Percentiles rank a stretch among this genome's conserved stretches.
These are phyloP conservation scores for Tuta absoluta DNA, from an alignment of 2,888 invertebrate species.

Conservation along the genomic window DNA sequence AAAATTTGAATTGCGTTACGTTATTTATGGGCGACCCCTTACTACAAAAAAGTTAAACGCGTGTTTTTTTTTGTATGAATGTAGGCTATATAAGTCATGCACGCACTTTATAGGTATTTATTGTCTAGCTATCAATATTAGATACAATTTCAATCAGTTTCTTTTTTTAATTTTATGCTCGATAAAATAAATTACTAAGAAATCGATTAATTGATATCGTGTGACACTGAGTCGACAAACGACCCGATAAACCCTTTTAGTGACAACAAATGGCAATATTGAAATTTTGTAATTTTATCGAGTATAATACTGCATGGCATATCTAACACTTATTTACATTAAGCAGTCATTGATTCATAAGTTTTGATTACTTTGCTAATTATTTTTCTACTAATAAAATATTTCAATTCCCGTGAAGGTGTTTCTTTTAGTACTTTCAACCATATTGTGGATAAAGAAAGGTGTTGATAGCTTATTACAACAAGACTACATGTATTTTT, in stretches of 20 bases:
- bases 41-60: too few relatives aligned
- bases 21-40: too few relatives aligned
- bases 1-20: too few relatives aligned
- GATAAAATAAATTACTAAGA: too few relatives aligned
- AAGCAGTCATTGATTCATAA: conserved; percentile 31
- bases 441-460: background rate
- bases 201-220: too few relatives aligned
- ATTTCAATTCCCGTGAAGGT: conserved; percentile 6
- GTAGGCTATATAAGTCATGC: too few relatives aligned
- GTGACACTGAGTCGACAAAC: too few relatives aligned
- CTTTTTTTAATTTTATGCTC: background rate
- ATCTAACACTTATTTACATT: conserved; percentile 25
- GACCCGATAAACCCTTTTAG: background rate
- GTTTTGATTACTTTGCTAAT: conserved; percentile 12
- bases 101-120: background rate
- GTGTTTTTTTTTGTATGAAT: too few relatives aligned
- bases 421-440: conserved; percentile 10
- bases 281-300: background rate
- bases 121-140: background rate
- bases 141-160: conserved; percentile 25
- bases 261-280: background rate
- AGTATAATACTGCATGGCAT: conserved; percentile 31
- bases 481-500: background rate
- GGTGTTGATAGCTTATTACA: background rate
- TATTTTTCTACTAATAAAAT: background rate